A percentile compares a stretch with the other conserved stretches of the same genome.
Conservation (phyloP, 2,113 vertebrate species). For the Podocnemis expansa region DNA sequence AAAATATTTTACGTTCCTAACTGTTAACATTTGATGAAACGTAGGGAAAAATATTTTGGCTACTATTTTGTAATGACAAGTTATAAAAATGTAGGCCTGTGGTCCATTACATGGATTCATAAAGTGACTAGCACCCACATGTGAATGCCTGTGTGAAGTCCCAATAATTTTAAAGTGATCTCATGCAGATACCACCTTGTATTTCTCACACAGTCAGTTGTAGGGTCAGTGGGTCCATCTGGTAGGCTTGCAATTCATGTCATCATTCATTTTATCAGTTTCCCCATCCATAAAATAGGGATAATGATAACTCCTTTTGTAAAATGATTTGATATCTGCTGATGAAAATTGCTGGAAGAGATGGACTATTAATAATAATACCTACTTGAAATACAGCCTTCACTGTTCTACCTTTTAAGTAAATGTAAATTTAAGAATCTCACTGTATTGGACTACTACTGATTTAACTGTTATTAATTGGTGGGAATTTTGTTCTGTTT, state of each 20-base stretch:
- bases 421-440: not conserved
- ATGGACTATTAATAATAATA: not conserved
- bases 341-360: not conserved
- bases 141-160: too few relatives aligned
- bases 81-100: not conserved
- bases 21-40: not conserved
- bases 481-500: not conserved
- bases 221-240: not conserved
- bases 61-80: not conserved
- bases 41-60: not conserved
- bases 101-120: too few relatives aligned
- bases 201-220: not conserved
- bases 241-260: not conserved
- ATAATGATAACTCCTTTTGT: not conserved
- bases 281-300: not conserved
- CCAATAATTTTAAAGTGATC: not conserved
- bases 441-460: not conserved
- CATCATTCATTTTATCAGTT: not conserved
- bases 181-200: not conserved
- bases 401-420: not conserved
- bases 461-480: fast-evolving
- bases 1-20: fast-evolving
- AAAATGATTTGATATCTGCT: not conserved
- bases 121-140: too few relatives aligned
- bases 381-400: not conserved